Percentiles rank a stretch among this genome's conserved stretches.
These are phyloP conservation scores for Falco peregrinus DNA, from an alignment of 2,797 vertebrate genomes.

Conservation along the genomic window DNA sequence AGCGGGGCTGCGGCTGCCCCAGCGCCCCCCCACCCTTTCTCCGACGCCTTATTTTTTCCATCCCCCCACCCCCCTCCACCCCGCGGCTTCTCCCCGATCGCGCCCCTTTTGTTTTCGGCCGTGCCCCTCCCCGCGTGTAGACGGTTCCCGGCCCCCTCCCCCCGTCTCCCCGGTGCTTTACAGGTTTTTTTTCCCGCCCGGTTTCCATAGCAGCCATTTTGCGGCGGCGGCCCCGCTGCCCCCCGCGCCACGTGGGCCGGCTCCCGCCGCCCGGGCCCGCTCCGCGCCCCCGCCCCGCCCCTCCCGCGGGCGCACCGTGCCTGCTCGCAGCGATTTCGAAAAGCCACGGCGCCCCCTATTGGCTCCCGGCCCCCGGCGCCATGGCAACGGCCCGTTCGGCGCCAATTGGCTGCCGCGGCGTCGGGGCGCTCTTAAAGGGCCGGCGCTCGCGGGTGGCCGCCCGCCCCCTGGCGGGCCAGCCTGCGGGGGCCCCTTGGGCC, in stretches of 20 bases:
- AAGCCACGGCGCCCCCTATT: slow-evolving; percentile 25
- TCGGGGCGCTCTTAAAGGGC: neutral
- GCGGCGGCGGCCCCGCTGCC: neutral
- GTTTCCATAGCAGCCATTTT: slow-evolving; percentile 46
- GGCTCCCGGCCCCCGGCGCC: slow-evolving; percentile 22
- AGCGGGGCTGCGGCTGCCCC: neutral
- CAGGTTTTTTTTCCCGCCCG: slow-evolving; percentile 4
- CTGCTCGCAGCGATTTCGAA: slow-evolving; percentile 47
- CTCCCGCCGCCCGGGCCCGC: neutral
- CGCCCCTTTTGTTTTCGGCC: slow-evolving; percentile 26
- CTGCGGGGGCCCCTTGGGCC: too few species aligned
- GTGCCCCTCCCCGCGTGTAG: neutral
- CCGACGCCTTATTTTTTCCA: neutral
- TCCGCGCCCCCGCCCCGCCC: neutral
- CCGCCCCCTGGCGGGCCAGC: neutral
- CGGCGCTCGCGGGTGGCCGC: neutral
- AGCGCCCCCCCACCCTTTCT: neutral
- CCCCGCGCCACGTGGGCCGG: slow-evolving; percentile 26
- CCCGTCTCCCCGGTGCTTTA: neutral
- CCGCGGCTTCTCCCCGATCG: neutral
- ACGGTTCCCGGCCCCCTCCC: neutral
- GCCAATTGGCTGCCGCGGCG: slow-evolving; percentile 16
- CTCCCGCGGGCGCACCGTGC: neutral
- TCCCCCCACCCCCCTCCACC: neutral
- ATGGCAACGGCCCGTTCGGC: slow-evolving; percentile 49